These are phyloP conservation scores for Drosophila testacea DNA, from an alignment of 2,888 invertebrate genomes.

Conservation along the genomic window DNA sequence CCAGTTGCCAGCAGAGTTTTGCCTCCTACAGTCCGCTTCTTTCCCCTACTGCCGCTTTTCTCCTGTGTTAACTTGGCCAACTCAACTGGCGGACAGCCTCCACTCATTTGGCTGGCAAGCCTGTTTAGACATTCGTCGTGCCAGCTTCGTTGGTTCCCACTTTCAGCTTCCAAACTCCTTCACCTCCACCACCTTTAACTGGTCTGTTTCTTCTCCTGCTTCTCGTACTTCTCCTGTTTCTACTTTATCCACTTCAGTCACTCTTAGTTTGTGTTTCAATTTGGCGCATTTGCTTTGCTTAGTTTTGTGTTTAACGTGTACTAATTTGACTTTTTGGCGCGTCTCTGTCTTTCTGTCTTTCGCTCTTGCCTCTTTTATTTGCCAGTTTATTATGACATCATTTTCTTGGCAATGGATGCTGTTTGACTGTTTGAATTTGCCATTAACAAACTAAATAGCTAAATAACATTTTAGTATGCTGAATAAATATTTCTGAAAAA, in stretches of 20 bases:
- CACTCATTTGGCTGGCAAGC: conserved; percentile 68
- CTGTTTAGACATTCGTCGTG: conserved; percentile 66
- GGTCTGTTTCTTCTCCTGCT: conserved; percentile 27
- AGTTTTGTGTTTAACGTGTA: conserved; percentile 62
- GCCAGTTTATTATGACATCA: conserved; percentile 74
- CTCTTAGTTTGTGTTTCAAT: conserved; percentile 62
- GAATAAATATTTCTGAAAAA: conserved; percentile 14
- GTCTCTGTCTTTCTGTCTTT: conserved; percentile 33
- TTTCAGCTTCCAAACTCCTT: conserved; percentile 25
- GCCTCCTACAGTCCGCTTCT: conserved; percentile 55
- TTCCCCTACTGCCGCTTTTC: not conserved
- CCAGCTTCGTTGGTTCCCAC: conserved; percentile 33
- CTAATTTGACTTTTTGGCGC: conserved; percentile 68
- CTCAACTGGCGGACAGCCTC: conserved; percentile 50
- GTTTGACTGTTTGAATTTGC: conserved; percentile 41
- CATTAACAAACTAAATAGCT: conserved; percentile 47
- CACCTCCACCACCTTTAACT: conserved; percentile 7
- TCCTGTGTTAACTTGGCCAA: conserved; percentile 13
- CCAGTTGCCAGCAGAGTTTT: conserved; percentile 47
- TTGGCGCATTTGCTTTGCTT: conserved; percentile 67
- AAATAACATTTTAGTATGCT: conserved; percentile 37
- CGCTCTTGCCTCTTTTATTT: conserved; percentile 39
- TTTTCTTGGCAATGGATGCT: conserved; percentile 40
- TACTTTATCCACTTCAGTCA: conserved; percentile 52
- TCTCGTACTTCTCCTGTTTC: conserved; percentile 39